Conservation (phyloP, 2,113 vertebrate species). For the Beaufortia kweichowensis region DNA sequence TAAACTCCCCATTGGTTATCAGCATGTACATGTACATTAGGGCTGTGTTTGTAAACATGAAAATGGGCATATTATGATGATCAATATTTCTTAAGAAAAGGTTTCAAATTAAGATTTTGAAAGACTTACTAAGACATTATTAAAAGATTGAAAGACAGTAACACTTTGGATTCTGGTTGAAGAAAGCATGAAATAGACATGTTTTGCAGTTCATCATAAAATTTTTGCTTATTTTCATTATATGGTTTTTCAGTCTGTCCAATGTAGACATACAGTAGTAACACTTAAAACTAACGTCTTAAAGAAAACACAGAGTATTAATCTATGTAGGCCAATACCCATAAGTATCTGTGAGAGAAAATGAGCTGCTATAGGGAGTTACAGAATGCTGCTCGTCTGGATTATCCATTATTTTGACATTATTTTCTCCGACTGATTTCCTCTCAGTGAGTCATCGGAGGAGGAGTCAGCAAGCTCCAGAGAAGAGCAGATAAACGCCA, state of each 20-base stretch:
- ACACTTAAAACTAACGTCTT: neutral
- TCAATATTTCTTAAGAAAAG: no score
- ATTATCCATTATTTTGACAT: neutral
- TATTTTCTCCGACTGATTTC: neutral
- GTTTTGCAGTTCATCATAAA: no score
- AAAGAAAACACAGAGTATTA: neutral
- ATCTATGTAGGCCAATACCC: neutral
- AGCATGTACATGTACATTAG: neutral
- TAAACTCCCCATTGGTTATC: neutral
- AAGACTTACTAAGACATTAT: no score
- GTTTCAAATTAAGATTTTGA: no score
- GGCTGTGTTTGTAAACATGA: conserved; percentile 2
- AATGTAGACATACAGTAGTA: neutral
- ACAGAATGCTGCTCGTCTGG: conserved; percentile 18
- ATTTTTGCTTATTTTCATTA: no score
- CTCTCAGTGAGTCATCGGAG: conserved; percentile 72
- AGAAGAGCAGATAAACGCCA: conserved; percentile 58
- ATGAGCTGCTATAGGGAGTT: neutral
- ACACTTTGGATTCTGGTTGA: no score
- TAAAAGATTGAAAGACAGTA: no score
- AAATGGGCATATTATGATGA: no score
- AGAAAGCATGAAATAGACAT: no score
- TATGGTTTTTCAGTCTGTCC: no score
- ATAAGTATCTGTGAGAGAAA: neutral
- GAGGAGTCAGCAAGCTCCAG: conserved; percentile 68